These are phyloP conservation scores for Chaetoderma sp. DNA, from an alignment of 2,888 invertebrate genomes.

Conservation along the genomic window DNA sequence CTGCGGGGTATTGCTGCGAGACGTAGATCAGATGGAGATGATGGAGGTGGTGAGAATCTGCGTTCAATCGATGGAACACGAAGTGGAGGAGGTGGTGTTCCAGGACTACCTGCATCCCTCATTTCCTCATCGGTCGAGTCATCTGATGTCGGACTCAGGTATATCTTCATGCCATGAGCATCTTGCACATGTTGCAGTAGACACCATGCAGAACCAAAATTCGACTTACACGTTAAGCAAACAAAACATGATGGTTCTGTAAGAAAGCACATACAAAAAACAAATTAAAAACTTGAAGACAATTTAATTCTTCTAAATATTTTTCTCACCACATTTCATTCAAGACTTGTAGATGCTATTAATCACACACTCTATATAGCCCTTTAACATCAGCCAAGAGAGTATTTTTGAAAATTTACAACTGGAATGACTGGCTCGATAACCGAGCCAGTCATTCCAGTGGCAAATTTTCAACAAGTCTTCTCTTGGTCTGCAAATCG, in stretches of 20 bases:
- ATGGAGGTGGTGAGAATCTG: conserved; percentile 40
- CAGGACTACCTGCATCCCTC: neutral
- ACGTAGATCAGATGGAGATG: conserved; percentile 25
- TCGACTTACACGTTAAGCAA: conserved; percentile 92
- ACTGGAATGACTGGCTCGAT: no score
- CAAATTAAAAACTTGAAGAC: neutral
- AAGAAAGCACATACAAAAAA: conserved; percentile 35
- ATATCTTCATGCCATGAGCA: conserved; percentile 93
- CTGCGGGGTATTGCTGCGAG: conserved; percentile 73
- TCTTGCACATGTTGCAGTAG: conserved; percentile 95
- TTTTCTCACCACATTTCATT: neutral
- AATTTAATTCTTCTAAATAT: neutral
- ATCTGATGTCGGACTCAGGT: conserved; percentile 67
- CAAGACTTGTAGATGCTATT: neutral
- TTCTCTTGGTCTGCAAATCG: no score
- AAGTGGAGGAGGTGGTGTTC: neutral
- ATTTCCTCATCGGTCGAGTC: conserved; percentile 21
- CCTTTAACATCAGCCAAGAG: no score
- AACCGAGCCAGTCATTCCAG: no score
- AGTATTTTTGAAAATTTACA: no score
- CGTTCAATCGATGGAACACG: no score
- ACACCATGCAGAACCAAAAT: conserved; percentile 93
- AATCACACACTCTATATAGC: neutral
- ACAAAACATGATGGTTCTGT: conserved; percentile 92
- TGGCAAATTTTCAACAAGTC: no score